Evolutionary conservation across 2,797 vertebrate genomes (phyloP), one percentile per base, ranked within the genome.

Genomic region (Pachyuromys duprasi): DNA sequence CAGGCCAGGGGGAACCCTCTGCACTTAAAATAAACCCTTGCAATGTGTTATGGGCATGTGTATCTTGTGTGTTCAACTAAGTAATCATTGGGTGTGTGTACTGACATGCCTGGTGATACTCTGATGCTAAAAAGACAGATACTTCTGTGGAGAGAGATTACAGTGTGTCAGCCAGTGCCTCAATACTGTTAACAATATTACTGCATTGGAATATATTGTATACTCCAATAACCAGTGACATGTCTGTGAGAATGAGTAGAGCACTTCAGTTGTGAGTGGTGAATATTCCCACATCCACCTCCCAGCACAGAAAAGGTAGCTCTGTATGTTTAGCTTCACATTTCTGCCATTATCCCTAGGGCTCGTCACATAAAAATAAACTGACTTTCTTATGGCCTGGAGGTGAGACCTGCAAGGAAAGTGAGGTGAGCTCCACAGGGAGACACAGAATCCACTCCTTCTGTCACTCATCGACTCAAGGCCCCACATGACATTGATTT

Each of bases 261-360:
- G 18, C 3, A 36, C 5, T 2, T 0, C 3, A 31, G 26, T 0
- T 24, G 65, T 0, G 1, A 63, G 4, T 1, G 4, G 26, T 15
- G 17, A 62, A 0, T 0, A 14, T 49, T 9, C 57, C 17, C n/a
- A 28, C 1, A 0, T 42, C 79, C 26, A 3, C n/a, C 60, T 3
- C 6, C 20, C 36, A 28, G 13, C 45, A 13, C 6, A 18, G 60
- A 53, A 84, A 65, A n/a, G 42, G 28, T 24, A 84, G 31, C 2
- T 24, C 18, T 24, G 3, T n/a, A 53, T 4, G 5, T 49, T 67
- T n/a, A 84, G n/a, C 42, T 86, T 69, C 33, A 2, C 63, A 31
- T 82, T 18, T 42, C 26, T 11, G 24, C 36, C 57, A 63, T 63
- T 18, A 82, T 63, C 42, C 26, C 36, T 57, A 82, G 80, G 36